These are phyloP conservation scores for Phalangium opilio DNA, from an alignment of 2,888 invertebrate genomes.

Conservation along the genomic window DNA sequence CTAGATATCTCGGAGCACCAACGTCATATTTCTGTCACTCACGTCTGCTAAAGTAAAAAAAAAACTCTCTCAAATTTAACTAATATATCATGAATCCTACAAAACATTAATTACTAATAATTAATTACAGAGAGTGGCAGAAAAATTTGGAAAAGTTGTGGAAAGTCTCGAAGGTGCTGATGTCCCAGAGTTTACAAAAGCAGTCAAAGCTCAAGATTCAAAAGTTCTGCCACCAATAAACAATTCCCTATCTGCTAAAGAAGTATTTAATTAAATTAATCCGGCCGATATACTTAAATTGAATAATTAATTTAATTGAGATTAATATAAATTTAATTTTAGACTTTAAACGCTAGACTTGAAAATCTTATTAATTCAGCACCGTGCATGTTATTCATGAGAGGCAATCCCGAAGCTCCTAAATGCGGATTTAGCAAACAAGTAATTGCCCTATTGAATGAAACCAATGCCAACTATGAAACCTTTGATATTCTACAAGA, in stretches of 20 bases:
- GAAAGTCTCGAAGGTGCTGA: slow-evolving; percentile 11
- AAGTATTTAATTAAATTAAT: too few species aligned
- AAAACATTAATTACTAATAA: too few species aligned
- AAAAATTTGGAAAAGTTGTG: background rate
- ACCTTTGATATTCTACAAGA: slow-evolving; percentile 79
- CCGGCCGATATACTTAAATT: too few species aligned
- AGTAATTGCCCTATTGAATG: slow-evolving; percentile 61
- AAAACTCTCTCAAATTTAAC: too few species aligned
- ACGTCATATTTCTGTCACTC: too few species aligned
- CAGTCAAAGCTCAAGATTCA: slow-evolving; percentile 5
- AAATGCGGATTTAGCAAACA: slow-evolving; percentile 46
- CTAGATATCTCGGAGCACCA: too few species aligned
- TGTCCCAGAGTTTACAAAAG: slow-evolving; percentile 9
- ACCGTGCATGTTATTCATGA: slow-evolving; percentile 41
- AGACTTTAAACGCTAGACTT: slow-evolving; percentile 24
- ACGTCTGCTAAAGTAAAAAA: too few species aligned
- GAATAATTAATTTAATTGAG: too few species aligned
- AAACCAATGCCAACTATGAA: slow-evolving; percentile 43
- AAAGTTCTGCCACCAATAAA: background rate
- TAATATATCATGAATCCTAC: too few species aligned
- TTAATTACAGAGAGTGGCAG: too few species aligned
- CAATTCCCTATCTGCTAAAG: background rate
- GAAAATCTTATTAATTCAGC: slow-evolving; percentile 34
- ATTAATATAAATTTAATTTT: too few species aligned
- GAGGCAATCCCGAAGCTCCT: slow-evolving; percentile 37